Evolutionary conservation across 2,113 vertebrate species (phyloP).

Genomic region (Gobiocypris rarus): DNA sequence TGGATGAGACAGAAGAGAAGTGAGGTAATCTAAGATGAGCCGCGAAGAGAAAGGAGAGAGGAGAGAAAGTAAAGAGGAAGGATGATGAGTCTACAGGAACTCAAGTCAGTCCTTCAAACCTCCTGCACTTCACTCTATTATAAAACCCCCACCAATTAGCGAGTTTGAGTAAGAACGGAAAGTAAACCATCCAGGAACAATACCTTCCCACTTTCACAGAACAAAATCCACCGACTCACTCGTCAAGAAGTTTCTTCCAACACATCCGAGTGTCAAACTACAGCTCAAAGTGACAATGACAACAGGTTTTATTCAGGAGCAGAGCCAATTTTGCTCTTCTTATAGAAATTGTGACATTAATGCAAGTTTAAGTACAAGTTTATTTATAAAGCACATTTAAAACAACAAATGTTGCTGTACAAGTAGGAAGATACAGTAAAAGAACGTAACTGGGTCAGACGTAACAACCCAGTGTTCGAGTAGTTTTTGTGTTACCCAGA

Average conservation of each 20-base stretch:
- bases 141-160: neutral
- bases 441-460: too few relatives aligned
- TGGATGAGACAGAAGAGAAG: neutral
- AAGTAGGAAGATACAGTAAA: too few relatives aligned
- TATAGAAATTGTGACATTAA: neutral
- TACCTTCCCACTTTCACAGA: neutral
- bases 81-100: constrained; percentile 1
- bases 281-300: neutral
- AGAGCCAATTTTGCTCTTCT: neutral
- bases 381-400: too few relatives aligned
- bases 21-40: neutral
- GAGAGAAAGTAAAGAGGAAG: neutral
- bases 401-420: too few relatives aligned
- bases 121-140: neutral
- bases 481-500: too few relatives aligned
- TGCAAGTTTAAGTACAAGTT: neutral
- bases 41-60: neutral
- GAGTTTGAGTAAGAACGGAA: neutral
- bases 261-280: neutral
- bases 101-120: neutral
- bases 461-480: too few relatives aligned
- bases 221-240: neutral
- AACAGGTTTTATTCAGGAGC: neutral
- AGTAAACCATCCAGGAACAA: neutral
- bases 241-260: neutral